Conservation (phyloP, 2,888 invertebrate genomes). For the Chymomyza procnemis region DNA sequence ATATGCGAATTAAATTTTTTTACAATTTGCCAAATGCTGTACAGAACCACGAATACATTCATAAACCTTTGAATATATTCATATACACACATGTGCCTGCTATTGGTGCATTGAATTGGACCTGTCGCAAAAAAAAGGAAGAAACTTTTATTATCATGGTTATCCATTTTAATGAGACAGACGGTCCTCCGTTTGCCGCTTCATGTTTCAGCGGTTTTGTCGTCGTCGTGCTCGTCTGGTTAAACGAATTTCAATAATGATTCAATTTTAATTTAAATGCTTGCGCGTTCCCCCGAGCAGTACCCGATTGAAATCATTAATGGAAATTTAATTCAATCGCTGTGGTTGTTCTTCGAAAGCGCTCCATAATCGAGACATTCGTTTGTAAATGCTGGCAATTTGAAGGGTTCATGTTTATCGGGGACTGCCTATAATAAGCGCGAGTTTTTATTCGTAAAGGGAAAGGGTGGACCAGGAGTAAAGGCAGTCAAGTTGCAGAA, state of each 20-base stretch:
- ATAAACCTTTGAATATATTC: conserved; percentile 11
- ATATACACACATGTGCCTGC: conserved; percentile 12
- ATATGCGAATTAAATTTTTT: conserved; percentile 71
- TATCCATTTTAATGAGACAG: conserved; percentile 60
- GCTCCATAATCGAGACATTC: conserved; percentile 52
- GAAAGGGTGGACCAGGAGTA: too few species aligned
- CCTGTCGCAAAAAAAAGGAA: conserved; percentile 28
- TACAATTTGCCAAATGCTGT: conserved; percentile 70
- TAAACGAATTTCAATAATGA: conserved; percentile 69
- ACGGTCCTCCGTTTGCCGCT: conserved; percentile 11
- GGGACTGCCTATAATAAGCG: background rate
- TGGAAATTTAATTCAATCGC: conserved; percentile 57
- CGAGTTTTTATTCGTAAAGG: too few species aligned
- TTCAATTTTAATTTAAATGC: conserved; percentile 73
- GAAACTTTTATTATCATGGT: conserved; percentile 19
- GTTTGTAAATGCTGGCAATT: conserved; percentile 23
- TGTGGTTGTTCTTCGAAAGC: conserved; percentile 47
- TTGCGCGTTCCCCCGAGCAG: conserved; percentile 28
- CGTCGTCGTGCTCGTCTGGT: conserved; percentile 7
- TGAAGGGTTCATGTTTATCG: conserved; percentile 33
- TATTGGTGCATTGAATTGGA: conserved; percentile 19
- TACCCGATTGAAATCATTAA: conserved; percentile 30
- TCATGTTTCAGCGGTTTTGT: background rate
- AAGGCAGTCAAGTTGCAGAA: too few species aligned
- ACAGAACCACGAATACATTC: background rate